Percentiles rank a stretch among this genome's conserved stretches.
Conservation (phyloP, 2,888 invertebrate species). For the Tortrix viridana region DNA sequence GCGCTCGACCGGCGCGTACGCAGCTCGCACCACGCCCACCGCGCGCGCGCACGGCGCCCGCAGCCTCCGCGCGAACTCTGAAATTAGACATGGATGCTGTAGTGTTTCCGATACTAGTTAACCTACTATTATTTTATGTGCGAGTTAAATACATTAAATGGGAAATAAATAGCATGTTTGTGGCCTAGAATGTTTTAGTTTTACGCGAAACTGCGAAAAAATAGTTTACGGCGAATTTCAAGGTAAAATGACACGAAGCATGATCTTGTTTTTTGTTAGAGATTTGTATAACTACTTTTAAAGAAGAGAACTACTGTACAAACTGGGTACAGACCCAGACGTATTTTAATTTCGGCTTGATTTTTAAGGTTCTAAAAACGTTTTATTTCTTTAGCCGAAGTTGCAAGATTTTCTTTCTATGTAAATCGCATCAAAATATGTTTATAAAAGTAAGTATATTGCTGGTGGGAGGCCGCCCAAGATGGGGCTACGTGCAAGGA, state of each 20-base stretch:
- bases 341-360: too few relatives aligned
- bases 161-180: constrained; percentile 5
- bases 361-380: too few relatives aligned
- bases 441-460: too few relatives aligned
- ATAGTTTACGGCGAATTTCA: neutral
- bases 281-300: too few relatives aligned
- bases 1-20: constrained; percentile 86
- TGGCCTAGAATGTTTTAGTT: constrained; percentile 1
- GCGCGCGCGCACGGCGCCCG: constrained; percentile 60
- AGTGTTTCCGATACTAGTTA: constrained; percentile 2
- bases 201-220: neutral
- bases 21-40: constrained; percentile 60
- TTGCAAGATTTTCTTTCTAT: too few relatives aligned
- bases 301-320: too few relatives aligned
- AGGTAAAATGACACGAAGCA: neutral
- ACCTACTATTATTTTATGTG: constrained; percentile 9
- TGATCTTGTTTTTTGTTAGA: neutral
- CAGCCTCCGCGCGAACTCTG: constrained; percentile 71
- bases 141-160: neutral
- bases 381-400: too few relatives aligned
- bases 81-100: constrained; percentile 36
- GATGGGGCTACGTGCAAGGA: too few relatives aligned
- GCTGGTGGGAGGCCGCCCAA: too few relatives aligned
- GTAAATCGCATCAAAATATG: too few relatives aligned
- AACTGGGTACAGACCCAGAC: too few relatives aligned